A percentile compares a stretch with the other conserved stretches of the same genome.
These are phyloP conservation scores for Drosophila pallidifrons DNA, from an alignment of 1,140 invertebrate genomes.

Conservation along the genomic window DNA sequence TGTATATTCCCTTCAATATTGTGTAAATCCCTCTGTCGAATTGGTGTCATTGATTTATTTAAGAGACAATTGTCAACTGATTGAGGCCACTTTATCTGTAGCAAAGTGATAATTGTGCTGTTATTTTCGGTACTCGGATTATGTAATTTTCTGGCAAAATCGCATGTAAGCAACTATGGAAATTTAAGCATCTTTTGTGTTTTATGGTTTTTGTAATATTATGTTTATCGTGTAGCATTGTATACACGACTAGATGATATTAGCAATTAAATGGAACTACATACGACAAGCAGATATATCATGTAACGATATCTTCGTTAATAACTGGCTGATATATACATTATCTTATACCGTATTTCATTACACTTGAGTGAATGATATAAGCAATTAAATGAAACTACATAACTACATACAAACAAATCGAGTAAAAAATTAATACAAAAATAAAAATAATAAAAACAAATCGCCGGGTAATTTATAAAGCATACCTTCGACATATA, in stretches of 20 bases:
- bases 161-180: neutral
- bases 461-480: slow-evolving; percentile 43
- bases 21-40: neutral
- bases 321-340: slow-evolving; percentile 14
- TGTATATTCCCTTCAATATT: neutral
- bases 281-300: slow-evolving; percentile 29
- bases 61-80: slow-evolving; percentile 20
- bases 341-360: slow-evolving; percentile 53
- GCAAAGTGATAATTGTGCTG: slow-evolving; percentile 5
- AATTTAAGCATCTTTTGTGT: slow-evolving; percentile 41
- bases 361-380: slow-evolving; percentile 54
- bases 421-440: slow-evolving; percentile 4
- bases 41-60: neutral
- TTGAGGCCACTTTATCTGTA: slow-evolving; percentile 4
- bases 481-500: slow-evolving; percentile 34
- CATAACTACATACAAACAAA: slow-evolving; percentile 22
- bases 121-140: slow-evolving; percentile 22
- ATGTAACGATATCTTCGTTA: neutral
- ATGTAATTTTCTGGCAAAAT: slow-evolving; percentile 11
- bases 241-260: slow-evolving; percentile 55
- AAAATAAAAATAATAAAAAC: neutral
- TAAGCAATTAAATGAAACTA: slow-evolving; percentile 63
- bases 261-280: slow-evolving; percentile 63
- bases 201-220: slow-evolving; percentile 67
- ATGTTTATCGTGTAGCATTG: slow-evolving; percentile 58